Evolutionary conservation across 2,113 vertebrate genomes (phyloP).

Genomic region (Propithecus coquereli): DNA sequence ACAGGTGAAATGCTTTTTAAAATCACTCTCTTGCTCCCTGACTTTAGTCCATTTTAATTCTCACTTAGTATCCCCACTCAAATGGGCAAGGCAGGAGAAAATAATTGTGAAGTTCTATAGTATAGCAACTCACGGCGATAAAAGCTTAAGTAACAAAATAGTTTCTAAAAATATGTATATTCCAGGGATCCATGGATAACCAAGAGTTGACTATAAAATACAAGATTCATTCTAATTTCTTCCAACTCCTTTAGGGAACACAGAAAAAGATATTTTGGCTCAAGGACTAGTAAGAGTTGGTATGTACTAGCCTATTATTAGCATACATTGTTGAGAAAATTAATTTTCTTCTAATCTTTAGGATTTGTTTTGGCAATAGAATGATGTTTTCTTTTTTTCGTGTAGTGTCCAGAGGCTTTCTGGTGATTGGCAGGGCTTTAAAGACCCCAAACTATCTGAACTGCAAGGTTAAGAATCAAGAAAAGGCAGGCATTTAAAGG

Average conservation of each 20-base stretch:
- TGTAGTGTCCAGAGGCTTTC: background rate
- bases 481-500: background rate
- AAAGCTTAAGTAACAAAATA: constrained; percentile 25
- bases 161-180: background rate
- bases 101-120: background rate
- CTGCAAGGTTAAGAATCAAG: background rate
- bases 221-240: background rate
- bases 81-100: background rate
- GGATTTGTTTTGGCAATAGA: background rate
- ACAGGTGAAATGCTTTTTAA: background rate
- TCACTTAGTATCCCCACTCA: background rate
- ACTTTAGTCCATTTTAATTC: background rate
- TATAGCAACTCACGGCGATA: background rate
- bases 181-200: background rate
- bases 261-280: background rate
- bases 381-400: background rate
- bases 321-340: background rate
- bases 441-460: background rate
- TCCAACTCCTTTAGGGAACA: background rate
- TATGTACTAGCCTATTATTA: background rate
- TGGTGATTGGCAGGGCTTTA: background rate
- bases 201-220: background rate
- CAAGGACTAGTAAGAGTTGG: background rate
- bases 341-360: constrained; percentile 14
- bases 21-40: background rate